A percentile compares a stretch with the other conserved stretches of the same genome.
These are phyloP conservation scores for Heteronetta atricapilla DNA, from an alignment of 2,113 vertebrate genomes.

Conservation along the genomic window DNA sequence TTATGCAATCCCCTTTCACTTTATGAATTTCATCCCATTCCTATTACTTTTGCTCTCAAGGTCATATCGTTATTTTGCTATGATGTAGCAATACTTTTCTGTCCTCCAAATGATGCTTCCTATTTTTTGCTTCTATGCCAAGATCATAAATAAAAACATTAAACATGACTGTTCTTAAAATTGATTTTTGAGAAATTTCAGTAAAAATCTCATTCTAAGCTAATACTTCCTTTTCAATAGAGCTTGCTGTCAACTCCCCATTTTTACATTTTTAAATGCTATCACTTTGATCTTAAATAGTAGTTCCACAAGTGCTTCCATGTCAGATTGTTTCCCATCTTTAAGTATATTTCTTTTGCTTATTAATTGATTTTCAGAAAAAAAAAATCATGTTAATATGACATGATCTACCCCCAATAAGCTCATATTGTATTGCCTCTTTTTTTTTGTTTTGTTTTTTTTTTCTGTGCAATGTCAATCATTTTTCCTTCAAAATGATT, in stretches of 20 bases:
- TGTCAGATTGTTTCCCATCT: neutral
- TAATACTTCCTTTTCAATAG: neutral
- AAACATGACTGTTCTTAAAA: neutral
- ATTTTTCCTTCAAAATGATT: neutral
- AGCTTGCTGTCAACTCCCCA: neutral
- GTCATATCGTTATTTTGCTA: neutral
- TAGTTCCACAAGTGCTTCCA: neutral
- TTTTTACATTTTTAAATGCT: neutral
- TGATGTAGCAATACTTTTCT: neutral
- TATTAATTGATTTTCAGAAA: neutral
- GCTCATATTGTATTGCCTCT: neutral
- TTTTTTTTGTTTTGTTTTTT: neutral
- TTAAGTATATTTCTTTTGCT: neutral
- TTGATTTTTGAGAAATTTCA: conserved; percentile 31
- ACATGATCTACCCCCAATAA: neutral
- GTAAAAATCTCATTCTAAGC: neutral
- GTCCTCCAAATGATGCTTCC: neutral
- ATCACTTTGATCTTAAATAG: neutral
- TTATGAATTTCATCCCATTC: neutral
- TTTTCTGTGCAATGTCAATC: neutral
- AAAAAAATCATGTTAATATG: neutral
- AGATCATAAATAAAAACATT: conserved; percentile 29
- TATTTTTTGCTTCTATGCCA: neutral
- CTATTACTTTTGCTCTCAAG: neutral
- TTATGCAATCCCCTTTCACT: neutral